Conservation (phyloP, 2,888 invertebrate species). For the Ectropis crepuscularia region DNA sequence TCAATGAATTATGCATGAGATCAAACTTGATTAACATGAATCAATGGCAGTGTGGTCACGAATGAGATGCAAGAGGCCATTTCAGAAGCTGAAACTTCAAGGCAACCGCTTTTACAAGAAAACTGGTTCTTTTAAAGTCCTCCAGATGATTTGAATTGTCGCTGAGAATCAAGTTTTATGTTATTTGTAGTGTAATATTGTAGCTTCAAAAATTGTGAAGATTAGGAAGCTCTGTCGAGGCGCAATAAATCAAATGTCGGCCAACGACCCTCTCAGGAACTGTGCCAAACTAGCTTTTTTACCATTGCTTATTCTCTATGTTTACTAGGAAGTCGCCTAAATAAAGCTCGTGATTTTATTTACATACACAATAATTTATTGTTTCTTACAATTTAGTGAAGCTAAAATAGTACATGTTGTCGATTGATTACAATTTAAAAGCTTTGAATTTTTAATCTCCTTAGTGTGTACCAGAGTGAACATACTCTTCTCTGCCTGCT, state of each 20-base stretch:
- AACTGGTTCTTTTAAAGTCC: neutral
- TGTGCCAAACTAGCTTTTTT: slow-evolving; percentile 47
- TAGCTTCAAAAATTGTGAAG: slow-evolving; percentile 30
- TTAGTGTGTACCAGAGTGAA: slow-evolving; percentile 76
- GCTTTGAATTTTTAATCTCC: slow-evolving; percentile 77
- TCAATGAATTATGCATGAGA: slow-evolving; percentile 18
- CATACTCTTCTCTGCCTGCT: slow-evolving; percentile 71
- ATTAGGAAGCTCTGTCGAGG: slow-evolving; percentile 27
- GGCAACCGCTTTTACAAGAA: neutral
- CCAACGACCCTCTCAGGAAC: slow-evolving; percentile 49
- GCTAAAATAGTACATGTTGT: slow-evolving; percentile 81
- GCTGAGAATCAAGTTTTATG: slow-evolving; percentile 2
- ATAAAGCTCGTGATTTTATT: slow-evolving; percentile 81
- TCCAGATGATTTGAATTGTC: too few species aligned
- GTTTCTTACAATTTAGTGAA: slow-evolving; percentile 85
- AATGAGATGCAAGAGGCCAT: neutral
- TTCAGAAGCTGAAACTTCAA: neutral
- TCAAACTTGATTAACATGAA: slow-evolving; percentile 9
- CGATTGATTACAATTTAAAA: slow-evolving; percentile 81
- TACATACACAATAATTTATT: slow-evolving; percentile 86
- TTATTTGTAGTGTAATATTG: slow-evolving; percentile 23
- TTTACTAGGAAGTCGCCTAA: slow-evolving; percentile 69
- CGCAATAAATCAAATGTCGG: slow-evolving; percentile 49
- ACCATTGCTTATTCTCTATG: slow-evolving; percentile 51
- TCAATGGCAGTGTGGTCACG: slow-evolving; percentile 5